These are phyloP conservation scores for Drosophila dunni DNA, from an alignment of 1,140 invertebrate species.

Conservation along the genomic window DNA sequence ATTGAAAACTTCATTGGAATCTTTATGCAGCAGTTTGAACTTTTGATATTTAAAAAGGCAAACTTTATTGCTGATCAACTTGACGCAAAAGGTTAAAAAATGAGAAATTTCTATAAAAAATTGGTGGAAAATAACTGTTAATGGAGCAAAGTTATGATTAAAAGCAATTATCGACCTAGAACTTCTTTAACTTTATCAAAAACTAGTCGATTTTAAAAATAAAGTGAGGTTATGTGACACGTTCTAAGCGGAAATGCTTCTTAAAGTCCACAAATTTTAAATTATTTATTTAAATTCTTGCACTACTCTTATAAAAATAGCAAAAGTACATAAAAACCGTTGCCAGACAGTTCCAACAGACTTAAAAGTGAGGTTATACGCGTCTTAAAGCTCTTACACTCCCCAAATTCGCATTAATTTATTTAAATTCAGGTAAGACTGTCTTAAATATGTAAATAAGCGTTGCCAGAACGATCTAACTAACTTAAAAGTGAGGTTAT, in stretches of 20 bases:
- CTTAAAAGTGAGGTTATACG: too few species aligned
- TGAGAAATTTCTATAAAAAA: background rate
- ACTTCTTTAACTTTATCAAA: background rate
- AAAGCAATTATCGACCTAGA: background rate
- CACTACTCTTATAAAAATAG: too few species aligned
- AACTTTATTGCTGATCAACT: constrained; percentile 35
- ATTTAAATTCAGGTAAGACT: background rate
- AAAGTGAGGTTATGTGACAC: too few species aligned
- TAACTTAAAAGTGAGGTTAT: too few species aligned
- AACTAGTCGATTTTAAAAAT: background rate
- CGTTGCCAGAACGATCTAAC: too few species aligned
- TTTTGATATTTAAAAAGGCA: constrained; percentile 34
- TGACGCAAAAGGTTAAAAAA: background rate
- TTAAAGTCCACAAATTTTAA: too few species aligned
- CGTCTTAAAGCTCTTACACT: too few species aligned
- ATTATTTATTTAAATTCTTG: too few species aligned
- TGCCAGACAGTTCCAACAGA: too few species aligned
- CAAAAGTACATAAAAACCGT: too few species aligned
- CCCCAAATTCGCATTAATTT: background rate
- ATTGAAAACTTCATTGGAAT: constrained; percentile 42
- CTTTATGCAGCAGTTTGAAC: constrained; percentile 42
- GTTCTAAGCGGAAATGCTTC: too few species aligned
- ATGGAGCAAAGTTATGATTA: background rate
- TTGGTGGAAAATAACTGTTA: background rate
- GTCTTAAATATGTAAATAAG: background rate